Evolutionary conservation across 2,888 invertebrate species (phyloP), one percentile per base, ranked within the genome.

Genomic region (Leucophenga maculata): DNA sequence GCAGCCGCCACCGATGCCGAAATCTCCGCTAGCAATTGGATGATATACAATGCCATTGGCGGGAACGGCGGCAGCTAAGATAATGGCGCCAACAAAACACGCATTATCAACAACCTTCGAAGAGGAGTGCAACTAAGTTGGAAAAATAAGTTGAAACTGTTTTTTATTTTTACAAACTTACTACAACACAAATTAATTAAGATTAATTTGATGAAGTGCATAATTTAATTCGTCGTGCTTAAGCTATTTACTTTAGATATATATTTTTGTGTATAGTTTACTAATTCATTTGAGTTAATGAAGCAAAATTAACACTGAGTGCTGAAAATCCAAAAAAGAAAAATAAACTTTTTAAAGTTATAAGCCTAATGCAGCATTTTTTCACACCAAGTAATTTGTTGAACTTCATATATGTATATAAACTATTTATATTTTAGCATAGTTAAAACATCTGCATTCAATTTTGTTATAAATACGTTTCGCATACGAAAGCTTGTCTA

Each of bases 21-120:
- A 80, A 59, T 77, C 84, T 1, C 75, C 80, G 0, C 64, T 84
- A 68, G 75, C 82, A 52, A 77, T 84, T 67, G 82, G 84, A 76
- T 83, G 82, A 83, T 74, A 75, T 52, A 68, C 70, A 69, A 64
- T 52, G 65, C 69, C 72, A 67, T 73, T 72, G 69, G 65, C 71
- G 71, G 62, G 69, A 64, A 55, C 68, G 14, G 16, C n/a, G 3
- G 50, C 73, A 55, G 66, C 69, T 68, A 65, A 50, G 69, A 67
- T 68, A 65, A 73, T 72, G 70, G 67, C 69, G 69, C 65, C 71
- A 66, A 59, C 70, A 13, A 68, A 62, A 18, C 59, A 65, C 2
- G 18, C 48, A 54, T 39, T 60, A 62, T 64, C 31, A 72, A 39
- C 54, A 68, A 70, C 11, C 65, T 54, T 65, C 73, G 76, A 64